Conservation (phyloP, 2,113 vertebrate species). For the Maccullochella peelii region DNA sequence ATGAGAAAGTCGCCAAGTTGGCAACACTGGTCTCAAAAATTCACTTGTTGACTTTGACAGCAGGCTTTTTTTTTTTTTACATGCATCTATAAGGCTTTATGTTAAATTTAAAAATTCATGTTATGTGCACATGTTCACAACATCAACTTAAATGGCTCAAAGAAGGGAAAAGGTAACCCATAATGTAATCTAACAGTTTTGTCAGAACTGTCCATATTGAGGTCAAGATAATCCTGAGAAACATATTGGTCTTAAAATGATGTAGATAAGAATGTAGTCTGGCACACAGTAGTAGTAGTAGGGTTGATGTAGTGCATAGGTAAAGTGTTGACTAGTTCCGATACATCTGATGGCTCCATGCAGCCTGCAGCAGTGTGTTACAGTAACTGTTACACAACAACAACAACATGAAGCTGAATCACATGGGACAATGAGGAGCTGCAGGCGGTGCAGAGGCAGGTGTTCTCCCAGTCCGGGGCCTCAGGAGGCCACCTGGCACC, state of each 20-base stretch:
- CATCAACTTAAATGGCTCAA: background rate
- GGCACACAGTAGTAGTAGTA: background rate
- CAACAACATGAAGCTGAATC: constrained; percentile 65
- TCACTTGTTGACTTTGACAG: background rate
- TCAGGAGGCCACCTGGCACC: constrained; percentile 67
- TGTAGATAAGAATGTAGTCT: too few species aligned
- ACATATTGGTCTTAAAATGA: too few species aligned
- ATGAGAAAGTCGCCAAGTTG: too few species aligned
- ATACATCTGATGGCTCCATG: background rate
- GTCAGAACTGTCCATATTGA: too few species aligned
- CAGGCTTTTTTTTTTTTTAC: background rate
- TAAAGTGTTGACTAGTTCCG: constrained; percentile 2
- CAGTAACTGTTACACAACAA: constrained; percentile 72
- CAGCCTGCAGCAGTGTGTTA: constrained; percentile 32
- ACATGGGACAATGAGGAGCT: constrained; percentile 52
- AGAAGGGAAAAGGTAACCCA: background rate
- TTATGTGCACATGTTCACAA: too few species aligned
- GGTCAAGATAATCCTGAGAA: too few species aligned
- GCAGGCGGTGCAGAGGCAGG: constrained; percentile 70
- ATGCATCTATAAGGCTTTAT: background rate
- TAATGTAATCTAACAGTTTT: too few species aligned
- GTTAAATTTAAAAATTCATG: background rate
- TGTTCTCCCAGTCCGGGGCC: constrained; percentile 70
- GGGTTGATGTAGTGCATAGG: background rate
- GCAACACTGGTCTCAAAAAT: background rate